Percentiles rank a stretch among this genome's conserved stretches.
These are phyloP conservation scores for Meda fulgida DNA, from an alignment of 2,797 vertebrate genomes.

Conservation along the genomic window DNA sequence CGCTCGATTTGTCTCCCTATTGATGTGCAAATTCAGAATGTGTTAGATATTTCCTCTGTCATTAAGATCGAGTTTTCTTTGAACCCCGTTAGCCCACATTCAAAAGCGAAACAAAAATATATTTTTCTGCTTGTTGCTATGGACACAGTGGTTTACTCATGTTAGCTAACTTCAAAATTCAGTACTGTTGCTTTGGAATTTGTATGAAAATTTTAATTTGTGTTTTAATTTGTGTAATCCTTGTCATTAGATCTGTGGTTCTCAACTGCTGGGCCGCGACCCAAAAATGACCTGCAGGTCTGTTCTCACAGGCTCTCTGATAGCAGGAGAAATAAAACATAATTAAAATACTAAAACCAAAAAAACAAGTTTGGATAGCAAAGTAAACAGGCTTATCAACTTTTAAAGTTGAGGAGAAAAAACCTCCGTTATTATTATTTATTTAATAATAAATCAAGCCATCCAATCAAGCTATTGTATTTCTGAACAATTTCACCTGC, in stretches of 20 bases:
- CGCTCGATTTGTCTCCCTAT: slow-evolving; percentile 52
- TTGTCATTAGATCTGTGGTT: neutral
- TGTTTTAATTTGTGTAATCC: neutral
- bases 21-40: slow-evolving; percentile 53
- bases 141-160: slow-evolving; percentile 32
- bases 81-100: slow-evolving; percentile 39
- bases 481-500: neutral
- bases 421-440: neutral
- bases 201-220: neutral
- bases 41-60: slow-evolving; percentile 40
- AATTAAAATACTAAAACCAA: neutral
- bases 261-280: neutral
- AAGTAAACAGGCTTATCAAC: neutral
- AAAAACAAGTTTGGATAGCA: neutral
- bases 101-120: slow-evolving; percentile 33
- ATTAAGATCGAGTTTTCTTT: slow-evolving; percentile 43
- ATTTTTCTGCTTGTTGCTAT: slow-evolving; percentile 38
- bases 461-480: neutral
- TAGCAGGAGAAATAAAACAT: neutral
- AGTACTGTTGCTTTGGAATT: neutral
- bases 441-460: too few relatives aligned
- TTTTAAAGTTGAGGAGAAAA: neutral
- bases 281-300: neutral
- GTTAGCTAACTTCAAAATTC: slow-evolving; percentile 1
- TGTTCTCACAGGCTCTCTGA: neutral